phyloP scores from a whole-genome alignment of 1,140 invertebrate genomes.

The Drosophila obscura region DNA sequence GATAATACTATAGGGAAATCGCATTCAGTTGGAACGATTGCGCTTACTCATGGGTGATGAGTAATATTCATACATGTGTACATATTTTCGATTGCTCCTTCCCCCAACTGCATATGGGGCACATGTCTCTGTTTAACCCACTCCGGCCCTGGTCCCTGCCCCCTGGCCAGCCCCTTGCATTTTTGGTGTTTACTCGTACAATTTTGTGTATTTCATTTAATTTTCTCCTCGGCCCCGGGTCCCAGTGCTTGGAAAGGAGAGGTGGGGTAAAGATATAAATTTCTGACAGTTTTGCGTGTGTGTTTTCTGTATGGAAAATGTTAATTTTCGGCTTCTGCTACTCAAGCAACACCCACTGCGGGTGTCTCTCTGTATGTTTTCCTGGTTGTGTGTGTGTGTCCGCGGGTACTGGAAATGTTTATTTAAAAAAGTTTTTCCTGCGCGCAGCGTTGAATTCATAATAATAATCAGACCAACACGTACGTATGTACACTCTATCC shows the following conservation, averaged over 20 bases:
- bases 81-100: constrained; percentile 19
- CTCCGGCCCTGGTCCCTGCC: constrained; percentile 17
- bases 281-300: constrained; percentile 72
- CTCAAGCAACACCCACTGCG: constrained; percentile 43
- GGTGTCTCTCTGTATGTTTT: background rate
- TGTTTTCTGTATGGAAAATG: constrained; percentile 61
- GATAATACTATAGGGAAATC: constrained; percentile 18
- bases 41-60: constrained; percentile 25
- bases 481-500: constrained; percentile 9
- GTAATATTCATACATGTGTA: constrained; percentile 46
- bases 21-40: constrained; percentile 16
- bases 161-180: background rate
- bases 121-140: constrained; percentile 4
- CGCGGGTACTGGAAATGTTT: constrained; percentile 67
- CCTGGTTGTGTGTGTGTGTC: constrained; percentile 18
- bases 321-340: constrained; percentile 35
- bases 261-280: constrained; percentile 51
- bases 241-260: constrained; percentile 21
- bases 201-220: constrained; percentile 72
- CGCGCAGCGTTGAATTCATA: constrained; percentile 59
- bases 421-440: constrained; percentile 65
- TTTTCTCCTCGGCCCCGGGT: constrained; percentile 59
- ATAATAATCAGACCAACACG: constrained; percentile 60
- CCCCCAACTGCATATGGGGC: constrained; percentile 28
- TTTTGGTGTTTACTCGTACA: constrained; percentile 56